Base-by-base conservation (phyloP, 2,888 invertebrate genomes). In the Pardosa pseudoannulata region DNA sequence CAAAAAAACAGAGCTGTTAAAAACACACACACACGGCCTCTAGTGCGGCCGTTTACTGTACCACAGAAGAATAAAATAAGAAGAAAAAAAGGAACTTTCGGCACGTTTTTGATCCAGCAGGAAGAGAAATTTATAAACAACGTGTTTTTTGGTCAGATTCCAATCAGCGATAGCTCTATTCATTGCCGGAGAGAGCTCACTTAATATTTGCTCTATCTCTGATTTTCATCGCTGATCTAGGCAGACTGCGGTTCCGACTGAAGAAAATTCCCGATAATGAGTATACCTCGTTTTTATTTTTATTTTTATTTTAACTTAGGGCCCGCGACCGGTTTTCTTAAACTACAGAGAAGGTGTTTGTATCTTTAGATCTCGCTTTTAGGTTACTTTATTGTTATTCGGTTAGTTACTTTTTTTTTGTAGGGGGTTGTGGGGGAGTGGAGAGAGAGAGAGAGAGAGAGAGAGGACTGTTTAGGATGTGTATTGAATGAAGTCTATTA, bases 41-140 rank as follows among this genome's bases (percentile, higher is more conserved):
- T 31, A 65, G 11, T 16, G n/a, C 62, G 28, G 29, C 16, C 65
- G 16, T 13, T 29, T 9, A 11, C 29, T 19, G 7, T 13, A n/a
- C n/a, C 75, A 75, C 65, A 75, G 36, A 78, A 32, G 32, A 68
- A 56, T 62, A 64, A 72, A 72, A 81, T 56, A 67, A 23, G n/a
- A n/a, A n/a, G n/a, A n/a, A n/a, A n/a, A n/a, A n/a, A n/a, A n/a
- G n/a, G n/a, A n/a, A n/a, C 32, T 27, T 46, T 70, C 81, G 81
- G 81, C 81, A 81, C 81, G 81, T 81, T 81, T 81, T 81, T 75
- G 75, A 81, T 81, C 81, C 62, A 64, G 31, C 75, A 75, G 70
- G 75, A 75, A 75, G 75, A 36, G 81, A 81, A 56, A 81, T 81
- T 81, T 81, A 75, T 81, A 81, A 81, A 81, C 81, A 81, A 39